phyloP scores from a whole-genome alignment of 2,888 invertebrate genomes.

The Metellina segmentata region DNA sequence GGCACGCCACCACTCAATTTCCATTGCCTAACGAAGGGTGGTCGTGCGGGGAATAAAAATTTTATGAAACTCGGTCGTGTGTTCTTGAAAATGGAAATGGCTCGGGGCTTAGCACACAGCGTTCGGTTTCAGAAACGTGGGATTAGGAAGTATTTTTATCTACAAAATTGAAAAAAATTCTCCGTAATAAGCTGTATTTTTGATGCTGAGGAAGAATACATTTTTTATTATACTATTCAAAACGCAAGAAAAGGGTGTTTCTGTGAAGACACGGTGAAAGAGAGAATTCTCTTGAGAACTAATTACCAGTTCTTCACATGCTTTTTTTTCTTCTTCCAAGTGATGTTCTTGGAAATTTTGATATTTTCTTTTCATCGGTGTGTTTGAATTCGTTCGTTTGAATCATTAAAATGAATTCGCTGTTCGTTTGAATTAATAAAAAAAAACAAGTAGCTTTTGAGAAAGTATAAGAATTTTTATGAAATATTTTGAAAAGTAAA shows the following conservation, averaged over 20 bases:
- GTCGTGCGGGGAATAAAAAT: neutral
- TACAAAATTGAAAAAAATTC: neutral
- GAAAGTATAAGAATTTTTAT: too few species aligned
- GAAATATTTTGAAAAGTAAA: too few species aligned
- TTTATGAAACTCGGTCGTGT: neutral
- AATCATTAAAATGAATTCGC: too few species aligned
- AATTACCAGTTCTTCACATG: neutral
- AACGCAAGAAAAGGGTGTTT: neutral
- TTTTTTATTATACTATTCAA: neutral
- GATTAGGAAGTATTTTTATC: neutral
- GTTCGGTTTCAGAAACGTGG: neutral
- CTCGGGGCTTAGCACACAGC: neutral
- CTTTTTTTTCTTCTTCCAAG: neutral
- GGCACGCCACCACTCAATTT: slow-evolving; percentile 23
- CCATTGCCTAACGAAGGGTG: neutral
- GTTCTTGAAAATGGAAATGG: neutral
- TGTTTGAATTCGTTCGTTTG: too few species aligned
- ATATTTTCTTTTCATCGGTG: neutral
- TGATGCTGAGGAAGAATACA: neutral
- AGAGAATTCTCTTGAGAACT: neutral
- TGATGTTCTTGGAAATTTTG: neutral
- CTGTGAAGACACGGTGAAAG: neutral
- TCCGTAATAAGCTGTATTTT: neutral
- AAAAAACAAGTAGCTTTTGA: too few species aligned
- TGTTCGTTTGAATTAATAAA: too few species aligned